Evolutionary conservation across 1,140 invertebrate genomes (phyloP).

Genomic region (Penaeus indicus): DNA sequence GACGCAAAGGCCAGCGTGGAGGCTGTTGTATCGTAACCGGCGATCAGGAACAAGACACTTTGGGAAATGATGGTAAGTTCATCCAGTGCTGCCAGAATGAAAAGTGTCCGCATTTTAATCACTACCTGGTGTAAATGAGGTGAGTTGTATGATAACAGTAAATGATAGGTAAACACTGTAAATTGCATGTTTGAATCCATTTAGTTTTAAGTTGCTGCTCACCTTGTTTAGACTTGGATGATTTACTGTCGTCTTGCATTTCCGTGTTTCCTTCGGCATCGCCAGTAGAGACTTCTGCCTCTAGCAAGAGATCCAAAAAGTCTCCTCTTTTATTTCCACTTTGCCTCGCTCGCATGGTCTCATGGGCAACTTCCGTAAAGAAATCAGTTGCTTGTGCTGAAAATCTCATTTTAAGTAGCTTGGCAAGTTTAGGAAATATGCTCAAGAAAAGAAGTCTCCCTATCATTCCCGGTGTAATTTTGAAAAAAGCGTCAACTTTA

Average conservation of each 20-base stretch:
- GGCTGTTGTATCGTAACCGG: conserved; percentile 73
- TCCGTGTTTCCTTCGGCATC: not conserved
- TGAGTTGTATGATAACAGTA: not conserved
- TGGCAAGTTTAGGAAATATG: not conserved
- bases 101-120: not conserved
- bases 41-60: conserved; percentile 68
- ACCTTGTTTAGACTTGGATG: conserved; percentile 4
- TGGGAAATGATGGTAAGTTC: conserved; percentile 68
- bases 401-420: not conserved
- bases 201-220: not conserved
- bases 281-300: conserved; percentile 66
- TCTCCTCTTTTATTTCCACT: conserved; percentile 66
- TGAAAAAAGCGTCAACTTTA: conserved; percentile 39
- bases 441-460: conserved; percentile 31
- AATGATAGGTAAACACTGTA: no score
- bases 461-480: not conserved
- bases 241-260: not conserved
- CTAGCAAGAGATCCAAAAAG: conserved; percentile 71
- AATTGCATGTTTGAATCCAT: no score
- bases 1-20: conserved; percentile 69
- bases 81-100: conserved; percentile 23
- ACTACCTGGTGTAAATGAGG: not conserved
- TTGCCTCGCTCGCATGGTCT: conserved; percentile 35
- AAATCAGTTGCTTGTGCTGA: conserved; percentile 17
- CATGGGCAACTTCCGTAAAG: conserved; percentile 46